These are phyloP conservation scores for Latrodectus elegans DNA, from an alignment of 2,888 invertebrate genomes.

Conservation along the genomic window DNA sequence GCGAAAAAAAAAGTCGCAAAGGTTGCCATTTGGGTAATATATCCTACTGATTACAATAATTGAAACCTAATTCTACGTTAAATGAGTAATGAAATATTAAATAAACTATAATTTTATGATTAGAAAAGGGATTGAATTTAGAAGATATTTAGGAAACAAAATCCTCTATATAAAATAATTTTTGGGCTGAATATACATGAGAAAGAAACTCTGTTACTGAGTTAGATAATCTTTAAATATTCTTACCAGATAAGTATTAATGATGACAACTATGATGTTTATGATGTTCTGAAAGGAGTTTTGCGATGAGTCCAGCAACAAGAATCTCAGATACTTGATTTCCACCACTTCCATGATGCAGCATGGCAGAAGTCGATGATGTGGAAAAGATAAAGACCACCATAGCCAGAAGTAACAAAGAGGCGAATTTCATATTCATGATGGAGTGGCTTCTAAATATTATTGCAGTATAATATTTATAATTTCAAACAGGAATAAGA, in stretches of 20 bases:
- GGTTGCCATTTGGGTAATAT: too few relatives aligned
- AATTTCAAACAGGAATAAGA: not conserved
- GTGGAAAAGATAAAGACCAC: not conserved
- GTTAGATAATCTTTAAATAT: not conserved
- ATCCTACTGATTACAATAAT: too few relatives aligned
- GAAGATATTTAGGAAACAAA: too few relatives aligned
- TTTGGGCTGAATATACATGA: too few relatives aligned
- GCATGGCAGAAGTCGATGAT: not conserved
- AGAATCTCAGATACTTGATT: conserved; percentile 26
- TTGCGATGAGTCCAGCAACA: conserved; percentile 52
- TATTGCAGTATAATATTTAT: not conserved
- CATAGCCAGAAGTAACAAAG: not conserved
- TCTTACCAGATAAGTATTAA: not conserved
- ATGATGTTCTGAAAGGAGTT: conserved; percentile 39
- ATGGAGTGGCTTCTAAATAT: not conserved
- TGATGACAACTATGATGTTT: not conserved
- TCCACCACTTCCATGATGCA: not conserved
- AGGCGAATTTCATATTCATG: not conserved
- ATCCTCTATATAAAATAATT: too few relatives aligned
- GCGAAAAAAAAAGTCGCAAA: too few relatives aligned
- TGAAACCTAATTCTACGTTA: too few relatives aligned
- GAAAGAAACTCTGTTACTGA: too few relatives aligned
- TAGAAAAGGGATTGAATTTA: too few relatives aligned
- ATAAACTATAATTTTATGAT: too few relatives aligned
- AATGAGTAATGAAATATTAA: too few relatives aligned